Conservation (phyloP, 2,113 vertebrate species). For the Heterocephalus glaber region DNA sequence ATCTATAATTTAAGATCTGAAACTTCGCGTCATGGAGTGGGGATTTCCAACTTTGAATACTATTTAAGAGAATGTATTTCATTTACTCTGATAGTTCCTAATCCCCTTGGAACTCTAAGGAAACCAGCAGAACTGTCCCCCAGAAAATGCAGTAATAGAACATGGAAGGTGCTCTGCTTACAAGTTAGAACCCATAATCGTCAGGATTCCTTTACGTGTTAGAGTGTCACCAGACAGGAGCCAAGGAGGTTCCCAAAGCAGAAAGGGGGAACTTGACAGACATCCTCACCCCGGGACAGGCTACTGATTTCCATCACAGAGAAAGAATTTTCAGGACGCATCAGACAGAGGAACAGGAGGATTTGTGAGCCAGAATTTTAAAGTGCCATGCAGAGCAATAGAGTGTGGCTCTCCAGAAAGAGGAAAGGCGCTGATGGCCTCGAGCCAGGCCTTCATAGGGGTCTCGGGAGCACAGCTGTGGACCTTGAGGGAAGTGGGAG, state of each 20-base stretch:
- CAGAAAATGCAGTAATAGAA: conserved; percentile 38
- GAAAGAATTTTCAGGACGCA: neutral
- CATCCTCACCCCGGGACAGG: neutral
- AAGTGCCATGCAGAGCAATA: neutral
- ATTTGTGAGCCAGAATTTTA: neutral
- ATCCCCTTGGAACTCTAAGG: neutral
- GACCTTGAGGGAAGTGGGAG: neutral
- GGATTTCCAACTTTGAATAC: neutral
- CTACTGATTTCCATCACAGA: neutral
- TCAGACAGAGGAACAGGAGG: neutral
- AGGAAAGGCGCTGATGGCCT: neutral
- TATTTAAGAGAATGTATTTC: conserved; percentile 21
- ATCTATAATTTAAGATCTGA: conserved; percentile 18
- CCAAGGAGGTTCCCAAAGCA: neutral
- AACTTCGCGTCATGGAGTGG: conserved; percentile 20
- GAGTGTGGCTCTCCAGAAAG: neutral
- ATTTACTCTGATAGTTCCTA: neutral
- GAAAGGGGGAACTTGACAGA: neutral
- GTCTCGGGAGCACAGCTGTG: accelerated
- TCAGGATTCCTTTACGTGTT: conserved; percentile 2
- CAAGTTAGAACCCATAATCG: neutral
- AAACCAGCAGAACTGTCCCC: neutral
- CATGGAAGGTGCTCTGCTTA: neutral
- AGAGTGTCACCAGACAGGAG: neutral
- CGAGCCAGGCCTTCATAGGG: neutral